Evolutionary conservation across 2,888 invertebrate species (phyloP).

Genomic region (Bombyx huttoni): DNA sequence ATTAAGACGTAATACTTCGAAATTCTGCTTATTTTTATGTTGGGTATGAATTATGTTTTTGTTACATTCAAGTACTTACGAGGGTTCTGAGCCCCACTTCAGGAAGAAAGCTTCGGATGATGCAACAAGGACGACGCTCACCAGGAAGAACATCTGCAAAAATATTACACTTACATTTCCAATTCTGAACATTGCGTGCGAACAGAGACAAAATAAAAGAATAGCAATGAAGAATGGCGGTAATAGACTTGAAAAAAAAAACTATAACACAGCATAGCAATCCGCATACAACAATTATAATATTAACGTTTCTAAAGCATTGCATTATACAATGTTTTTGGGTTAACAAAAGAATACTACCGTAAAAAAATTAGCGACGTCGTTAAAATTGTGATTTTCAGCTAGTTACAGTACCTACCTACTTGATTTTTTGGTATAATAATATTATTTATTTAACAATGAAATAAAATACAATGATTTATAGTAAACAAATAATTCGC

Average conservation of each 20-base stretch:
- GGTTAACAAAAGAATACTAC: too few species aligned
- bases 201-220: background rate
- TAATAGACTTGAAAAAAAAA: background rate
- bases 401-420: too few species aligned
- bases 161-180: constrained; percentile 7
- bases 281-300: background rate
- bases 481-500: too few species aligned
- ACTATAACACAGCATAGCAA: background rate
- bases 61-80: constrained; percentile 57
- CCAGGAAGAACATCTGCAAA: constrained; percentile 51
- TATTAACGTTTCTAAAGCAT: too few species aligned
- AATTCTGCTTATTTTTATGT: too few species aligned
- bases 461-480: too few species aligned
- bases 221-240: background rate
- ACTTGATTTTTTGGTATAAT: too few species aligned
- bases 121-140: constrained; percentile 46
- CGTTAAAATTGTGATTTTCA: too few species aligned
- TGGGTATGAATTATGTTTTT: too few species aligned
- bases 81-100: constrained; percentile 65
- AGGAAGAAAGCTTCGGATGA: constrained; percentile 66
- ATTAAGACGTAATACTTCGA: background rate
- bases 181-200: background rate
- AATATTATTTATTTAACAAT: too few species aligned
- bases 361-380: too few species aligned
- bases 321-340: too few species aligned